Base-by-base conservation (phyloP, 2,888 invertebrate species). In the Nomada fabriciana region DNA sequence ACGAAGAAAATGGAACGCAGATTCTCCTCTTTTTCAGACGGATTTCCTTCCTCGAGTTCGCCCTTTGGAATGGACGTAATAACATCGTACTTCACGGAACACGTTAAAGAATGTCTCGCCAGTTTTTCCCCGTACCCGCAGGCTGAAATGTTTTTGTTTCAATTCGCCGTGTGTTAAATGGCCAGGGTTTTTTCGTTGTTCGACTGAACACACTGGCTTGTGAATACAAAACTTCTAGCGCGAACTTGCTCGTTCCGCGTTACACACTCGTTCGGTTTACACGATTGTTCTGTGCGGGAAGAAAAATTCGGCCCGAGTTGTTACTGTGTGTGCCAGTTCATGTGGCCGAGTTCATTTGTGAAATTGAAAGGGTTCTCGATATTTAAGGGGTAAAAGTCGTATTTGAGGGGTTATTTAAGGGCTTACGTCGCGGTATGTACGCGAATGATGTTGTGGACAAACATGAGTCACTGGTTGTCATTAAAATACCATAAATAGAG, bases 1-100 rank as follows among this genome's bases (percentile, higher is more conserved):
- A 57, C 18, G 57, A 52, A 63, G 70, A 76, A 76, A 83, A 55
- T 64, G 42, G 36, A 60, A 73, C 72, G 42, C 59, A 52, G 50
- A 74, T 75, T 75, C 65, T 53, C 50, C 18, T 25, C 29, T 64
- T 76, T 71, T 63, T 52, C 50, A 15, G 13, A 13, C 13, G 18
- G 42, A 52, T 57, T 76, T 64, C n/a, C 42, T 57, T 53, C 23
- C 55, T 42, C 23, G 53, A 68, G 64, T 80, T 78, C 59, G 68
- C 52, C 25, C 70, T 76, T 74, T 15, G 43, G 29, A 65, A 60
- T 18, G 18, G 36, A 43, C 42, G 65, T 52, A 59, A 67, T 65
- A 72, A 76, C 42, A 29, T 29, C 11, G 59, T 29, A 29, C 52
- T n/a, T 20, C 43, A 9, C 11, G 60, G 60, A n/a, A 43, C 42